phyloP scores from a whole-genome alignment of 1,140 invertebrate species.

The Drosophila obscura region DNA sequence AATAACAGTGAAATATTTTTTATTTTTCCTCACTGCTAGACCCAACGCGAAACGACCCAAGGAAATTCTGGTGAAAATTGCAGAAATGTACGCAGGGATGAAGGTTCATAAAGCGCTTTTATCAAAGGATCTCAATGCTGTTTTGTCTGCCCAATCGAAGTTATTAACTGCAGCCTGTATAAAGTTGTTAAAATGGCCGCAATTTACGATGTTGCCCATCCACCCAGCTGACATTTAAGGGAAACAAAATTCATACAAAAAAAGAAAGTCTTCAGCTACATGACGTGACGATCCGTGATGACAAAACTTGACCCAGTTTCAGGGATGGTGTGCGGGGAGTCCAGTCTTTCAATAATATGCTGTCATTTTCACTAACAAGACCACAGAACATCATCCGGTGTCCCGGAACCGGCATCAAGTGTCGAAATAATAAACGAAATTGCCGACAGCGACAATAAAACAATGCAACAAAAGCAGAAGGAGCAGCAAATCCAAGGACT shows the following conservation, averaged over 20 bases:
- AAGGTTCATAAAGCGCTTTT: constrained; percentile 24
- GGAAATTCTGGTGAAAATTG: constrained; percentile 49
- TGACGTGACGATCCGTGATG: constrained; percentile 29
- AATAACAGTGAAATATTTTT: constrained; percentile 78
- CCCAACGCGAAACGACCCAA: constrained; percentile 10
- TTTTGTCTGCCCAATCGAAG: constrained; percentile 57
- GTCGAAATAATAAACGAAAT: constrained; percentile 58
- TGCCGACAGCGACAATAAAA: constrained; percentile 43
- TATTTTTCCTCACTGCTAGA: constrained; percentile 50
- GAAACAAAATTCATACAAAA: background rate
- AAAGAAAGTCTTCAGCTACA: constrained; percentile 18
- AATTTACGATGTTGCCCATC: constrained; percentile 32
- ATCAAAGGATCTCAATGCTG: constrained; percentile 27
- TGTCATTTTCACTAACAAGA: constrained; percentile 43
- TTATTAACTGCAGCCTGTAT: constrained; percentile 74
- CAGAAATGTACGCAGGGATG: constrained; percentile 42
- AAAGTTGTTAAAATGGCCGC: constrained; percentile 51
- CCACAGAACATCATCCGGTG: constrained; percentile 30
- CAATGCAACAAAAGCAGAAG: constrained; percentile 17
- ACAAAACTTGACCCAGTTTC: constrained; percentile 43
- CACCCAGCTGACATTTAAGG: constrained; percentile 5
- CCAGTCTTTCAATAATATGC: constrained; percentile 45
- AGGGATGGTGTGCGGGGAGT: background rate
- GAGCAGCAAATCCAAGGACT: background rate
- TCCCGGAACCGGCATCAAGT: constrained; percentile 35